Conservation (phyloP, 2,113 vertebrate species). For the Cervus canadensis region DNA sequence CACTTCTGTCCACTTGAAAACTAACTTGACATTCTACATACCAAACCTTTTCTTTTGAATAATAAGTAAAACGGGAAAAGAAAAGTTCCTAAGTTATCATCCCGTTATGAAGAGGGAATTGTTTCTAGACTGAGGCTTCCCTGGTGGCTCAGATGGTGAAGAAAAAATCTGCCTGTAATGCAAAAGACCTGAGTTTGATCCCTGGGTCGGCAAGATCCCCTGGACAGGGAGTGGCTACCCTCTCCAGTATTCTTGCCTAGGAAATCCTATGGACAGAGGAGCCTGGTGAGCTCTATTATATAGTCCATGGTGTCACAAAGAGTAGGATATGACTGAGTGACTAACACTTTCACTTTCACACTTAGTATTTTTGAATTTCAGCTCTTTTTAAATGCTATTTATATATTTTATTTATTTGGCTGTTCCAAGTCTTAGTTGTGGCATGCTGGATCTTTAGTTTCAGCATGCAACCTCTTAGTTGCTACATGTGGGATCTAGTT, state of each 20-base stretch:
- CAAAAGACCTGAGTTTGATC: not conserved
- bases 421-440: not conserved
- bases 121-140: not conserved
- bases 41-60: not conserved
- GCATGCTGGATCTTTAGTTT: not conserved
- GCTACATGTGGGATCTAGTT: not conserved
- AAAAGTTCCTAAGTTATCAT: not conserved
- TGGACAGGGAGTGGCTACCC: not conserved
- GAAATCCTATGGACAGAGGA: not conserved
- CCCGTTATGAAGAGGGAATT: not conserved
- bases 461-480: not conserved
- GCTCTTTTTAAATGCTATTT: not conserved
- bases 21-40: not conserved
- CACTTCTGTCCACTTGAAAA: not conserved
- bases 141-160: not conserved
- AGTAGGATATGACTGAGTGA: not conserved
- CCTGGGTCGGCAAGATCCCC: accelerated
- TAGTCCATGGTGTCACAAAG: not conserved
- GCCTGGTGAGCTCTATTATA: not conserved
- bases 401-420: not conserved
- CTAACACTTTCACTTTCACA: not conserved
- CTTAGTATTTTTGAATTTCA: not conserved
- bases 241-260: not conserved
- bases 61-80: not conserved
- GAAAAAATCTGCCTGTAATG: not conserved